Evolutionary conservation across 23 tunicate species (phyloP).

Genomic region (Clavelina lepadiformis): DNA sequence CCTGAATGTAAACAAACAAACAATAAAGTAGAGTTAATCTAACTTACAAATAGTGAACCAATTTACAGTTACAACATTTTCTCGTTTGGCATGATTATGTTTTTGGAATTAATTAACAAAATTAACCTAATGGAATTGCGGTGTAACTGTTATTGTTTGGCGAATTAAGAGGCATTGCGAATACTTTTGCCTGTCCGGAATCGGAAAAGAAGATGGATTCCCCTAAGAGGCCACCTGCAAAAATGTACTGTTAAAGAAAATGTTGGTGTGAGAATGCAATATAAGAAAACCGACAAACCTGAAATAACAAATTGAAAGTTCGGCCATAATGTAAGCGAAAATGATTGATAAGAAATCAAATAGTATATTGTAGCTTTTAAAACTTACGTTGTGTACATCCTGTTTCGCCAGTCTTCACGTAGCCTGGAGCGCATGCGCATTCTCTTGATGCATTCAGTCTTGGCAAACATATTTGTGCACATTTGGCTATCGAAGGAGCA

Average conservation of each 20-base stretch:
- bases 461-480: slow-evolving; percentile 36
- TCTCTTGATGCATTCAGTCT: slow-evolving; percentile 1
- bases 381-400: slow-evolving; percentile 18
- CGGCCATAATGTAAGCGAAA: neutral
- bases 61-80: too few relatives aligned
- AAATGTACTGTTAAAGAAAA: neutral
- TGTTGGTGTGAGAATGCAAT: neutral
- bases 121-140: neutral
- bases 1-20: too few relatives aligned
- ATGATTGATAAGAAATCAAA: neutral
- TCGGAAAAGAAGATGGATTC: slow-evolving; percentile 33
- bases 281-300: too few relatives aligned
- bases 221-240: neutral
- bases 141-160: neutral
- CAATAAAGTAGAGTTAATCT: too few relatives aligned
- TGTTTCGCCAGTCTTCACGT: slow-evolving; percentile 4
- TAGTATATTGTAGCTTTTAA: neutral
- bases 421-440: slow-evolving; percentile 37
- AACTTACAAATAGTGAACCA: too few relatives aligned
- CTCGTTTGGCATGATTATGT: too few relatives aligned
- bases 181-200: slow-evolving; percentile 60
- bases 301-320: neutral
- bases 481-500: slow-evolving; percentile 11
- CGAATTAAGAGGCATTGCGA: slow-evolving; percentile 19
- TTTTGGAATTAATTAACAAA: too few relatives aligned